phyloP scores from a whole-genome alignment of 2,113 vertebrate species.

The Hippopotamus amphibius region DNA sequence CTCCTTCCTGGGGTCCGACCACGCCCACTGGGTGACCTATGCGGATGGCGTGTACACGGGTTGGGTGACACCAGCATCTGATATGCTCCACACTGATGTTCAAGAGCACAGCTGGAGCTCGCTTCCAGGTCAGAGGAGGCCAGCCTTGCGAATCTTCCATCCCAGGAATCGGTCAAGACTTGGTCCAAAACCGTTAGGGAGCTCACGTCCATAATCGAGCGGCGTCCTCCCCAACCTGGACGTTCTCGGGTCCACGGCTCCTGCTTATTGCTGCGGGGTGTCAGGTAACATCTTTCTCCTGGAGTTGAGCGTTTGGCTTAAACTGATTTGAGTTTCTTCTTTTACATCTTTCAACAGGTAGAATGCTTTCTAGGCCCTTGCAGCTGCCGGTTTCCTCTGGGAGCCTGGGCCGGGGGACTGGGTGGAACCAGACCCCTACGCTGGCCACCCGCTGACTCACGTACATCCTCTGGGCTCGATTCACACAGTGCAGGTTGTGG shows the following conservation, averaged over 20 bases:
- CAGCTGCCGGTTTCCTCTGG: background rate
- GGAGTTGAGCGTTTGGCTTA: too few relatives aligned
- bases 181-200: background rate
- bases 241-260: rapidly evolving
- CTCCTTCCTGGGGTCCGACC: background rate
- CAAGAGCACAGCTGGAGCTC: rapidly evolving
- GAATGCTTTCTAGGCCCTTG: background rate
- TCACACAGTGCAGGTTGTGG: too few relatives aligned
- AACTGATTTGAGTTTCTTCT: background rate
- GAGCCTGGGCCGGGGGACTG: rapidly evolving
- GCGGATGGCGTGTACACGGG: rapidly evolving
- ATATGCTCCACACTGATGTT: rapidly evolving
- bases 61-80: too few relatives aligned
- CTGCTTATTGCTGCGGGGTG: rapidly evolving
- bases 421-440: rapidly evolving
- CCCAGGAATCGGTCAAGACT: background rate
- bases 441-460: background rate
- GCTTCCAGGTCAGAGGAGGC: rapidly evolving
- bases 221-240: background rate
- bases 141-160: background rate
- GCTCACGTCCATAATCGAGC: rapidly evolving
- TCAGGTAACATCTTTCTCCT: background rate
- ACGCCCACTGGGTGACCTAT: background rate
- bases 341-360: background rate
- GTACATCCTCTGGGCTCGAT: background rate